Conservation (phyloP, 1,140 invertebrate genomes). For the Pantala flavescens region DNA sequence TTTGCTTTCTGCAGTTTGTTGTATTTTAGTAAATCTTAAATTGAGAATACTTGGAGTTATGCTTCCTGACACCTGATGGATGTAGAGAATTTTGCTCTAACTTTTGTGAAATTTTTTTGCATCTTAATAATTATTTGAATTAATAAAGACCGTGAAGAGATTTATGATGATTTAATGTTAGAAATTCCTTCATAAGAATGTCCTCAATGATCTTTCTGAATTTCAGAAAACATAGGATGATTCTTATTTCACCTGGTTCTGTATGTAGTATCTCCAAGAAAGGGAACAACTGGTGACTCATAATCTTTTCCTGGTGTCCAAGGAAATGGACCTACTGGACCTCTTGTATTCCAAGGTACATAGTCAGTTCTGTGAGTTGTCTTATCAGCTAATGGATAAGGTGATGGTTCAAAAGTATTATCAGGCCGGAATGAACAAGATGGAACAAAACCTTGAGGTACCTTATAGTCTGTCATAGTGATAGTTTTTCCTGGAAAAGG, state of each 20-base stretch:
- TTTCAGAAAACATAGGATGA: too few relatives aligned
- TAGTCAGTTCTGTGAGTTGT: neutral
- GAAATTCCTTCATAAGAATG: too few relatives aligned
- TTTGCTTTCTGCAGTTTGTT: too few relatives aligned
- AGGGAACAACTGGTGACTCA: neutral
- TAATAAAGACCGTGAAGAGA: too few relatives aligned
- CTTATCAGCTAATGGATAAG: neutral
- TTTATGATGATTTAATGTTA: too few relatives aligned
- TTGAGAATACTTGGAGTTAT: too few relatives aligned
- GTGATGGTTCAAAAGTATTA: neutral
- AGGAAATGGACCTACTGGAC: neutral
- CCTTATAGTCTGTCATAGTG: neutral
- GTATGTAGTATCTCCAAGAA: neutral
- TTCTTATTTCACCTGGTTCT: neutral
- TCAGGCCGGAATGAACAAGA: neutral
- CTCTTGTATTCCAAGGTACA: neutral
- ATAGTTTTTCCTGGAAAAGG: neutral
- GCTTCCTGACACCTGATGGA: too few relatives aligned
- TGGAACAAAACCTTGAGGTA: neutral
- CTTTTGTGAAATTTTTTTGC: too few relatives aligned
- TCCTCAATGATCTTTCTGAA: too few relatives aligned
- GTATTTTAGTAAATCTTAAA: too few relatives aligned
- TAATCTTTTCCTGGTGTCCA: neutral
- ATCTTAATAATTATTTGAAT: too few relatives aligned
- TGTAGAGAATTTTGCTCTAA: too few relatives aligned